Evolutionary conservation across 2,888 invertebrate genomes (phyloP), one percentile per base, ranked within the genome.

Genomic region (Mycalesis mineus): DNA sequence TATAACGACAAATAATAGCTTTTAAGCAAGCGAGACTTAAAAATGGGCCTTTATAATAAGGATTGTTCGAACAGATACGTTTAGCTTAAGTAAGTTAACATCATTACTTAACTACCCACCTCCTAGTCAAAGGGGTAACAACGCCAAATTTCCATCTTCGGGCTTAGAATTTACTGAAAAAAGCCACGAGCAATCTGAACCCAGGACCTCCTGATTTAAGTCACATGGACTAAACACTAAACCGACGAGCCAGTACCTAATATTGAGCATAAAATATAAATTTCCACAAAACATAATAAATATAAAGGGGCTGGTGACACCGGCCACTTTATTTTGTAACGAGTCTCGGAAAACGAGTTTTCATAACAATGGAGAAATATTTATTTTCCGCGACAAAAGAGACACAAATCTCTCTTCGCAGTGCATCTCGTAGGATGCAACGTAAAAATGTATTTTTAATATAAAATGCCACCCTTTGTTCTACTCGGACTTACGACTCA

Each of bases 281-380:
- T 22, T 22, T 15, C 9, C 42, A 42, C 28, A n/a, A 22, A n/a
- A 15, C 40, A 11, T 14, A 42, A 41, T 13, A 37, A 15, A 41
- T 8, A 47, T 22, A 49, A 49, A 39, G 37, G 22, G 22, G 22
- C 5, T 17, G 49, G 28, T 22, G 39, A 37, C 39, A 49, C 17
- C 49, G 39, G 39, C 49, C 49, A 49, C 49, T 49, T 39, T 49
- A 49, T 28, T 28, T 8, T 13, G 47, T 49, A 49, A 49, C 39
- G 37, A 49, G 39, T 13, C 22, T 49, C 28, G 13, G 39, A 28
- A 39, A 49, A 49, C 39, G 39, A 49, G 49, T 49, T 49, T 49
- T 49, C 49, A 49, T 49, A 49, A 49, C 37, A 49, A 49, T 28
- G 49, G 37, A 49, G 28, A 49, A 49, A 49, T 49, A 49, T 47